phyloP scores from a whole-genome alignment of 1,140 invertebrate species.

The Drosophila chauvacae region DNA sequence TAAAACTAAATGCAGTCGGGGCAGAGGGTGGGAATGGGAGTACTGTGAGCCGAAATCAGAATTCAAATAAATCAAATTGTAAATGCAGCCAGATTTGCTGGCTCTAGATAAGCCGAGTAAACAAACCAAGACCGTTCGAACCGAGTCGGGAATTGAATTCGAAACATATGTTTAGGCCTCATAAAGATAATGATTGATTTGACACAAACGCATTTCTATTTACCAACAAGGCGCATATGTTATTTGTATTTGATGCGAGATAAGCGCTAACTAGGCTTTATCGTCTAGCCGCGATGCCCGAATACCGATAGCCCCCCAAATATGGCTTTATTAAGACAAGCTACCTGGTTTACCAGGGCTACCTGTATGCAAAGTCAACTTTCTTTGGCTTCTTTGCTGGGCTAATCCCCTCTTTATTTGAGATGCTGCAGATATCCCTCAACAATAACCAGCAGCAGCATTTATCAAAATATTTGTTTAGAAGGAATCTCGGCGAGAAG shows the following conservation, averaged over 20 bases:
- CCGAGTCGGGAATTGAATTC: conserved; percentile 38
- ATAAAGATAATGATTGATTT: conserved; percentile 81
- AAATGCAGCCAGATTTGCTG: conserved; percentile 57
- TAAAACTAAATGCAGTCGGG: conserved; percentile 52
- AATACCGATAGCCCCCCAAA: conserved; percentile 49
- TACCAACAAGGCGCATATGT: conserved; percentile 46
- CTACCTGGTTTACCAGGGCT: conserved; percentile 23
- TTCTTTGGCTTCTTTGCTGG: conserved; percentile 26
- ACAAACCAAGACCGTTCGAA: background rate
- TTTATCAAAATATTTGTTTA: conserved; percentile 67
- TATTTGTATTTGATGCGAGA: conserved; percentile 70
- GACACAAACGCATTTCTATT: conserved; percentile 42
- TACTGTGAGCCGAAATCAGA: conserved; percentile 31
- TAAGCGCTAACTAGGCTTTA: conserved; percentile 71
- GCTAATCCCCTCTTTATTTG: conserved; percentile 38
- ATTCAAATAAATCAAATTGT: conserved; percentile 68
- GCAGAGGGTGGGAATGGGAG: background rate
- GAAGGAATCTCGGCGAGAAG: conserved; percentile 19
- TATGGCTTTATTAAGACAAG: conserved; percentile 71
- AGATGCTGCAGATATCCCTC: background rate
- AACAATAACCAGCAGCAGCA: conserved; percentile 23
- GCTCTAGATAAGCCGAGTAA: conserved; percentile 50
- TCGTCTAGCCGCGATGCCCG: conserved; percentile 54
- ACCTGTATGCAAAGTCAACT: conserved; percentile 55
- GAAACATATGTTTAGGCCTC: conserved; percentile 60